Conservation (phyloP, 1,140 invertebrate genomes). For the Pogonomyrmex californicus region DNA sequence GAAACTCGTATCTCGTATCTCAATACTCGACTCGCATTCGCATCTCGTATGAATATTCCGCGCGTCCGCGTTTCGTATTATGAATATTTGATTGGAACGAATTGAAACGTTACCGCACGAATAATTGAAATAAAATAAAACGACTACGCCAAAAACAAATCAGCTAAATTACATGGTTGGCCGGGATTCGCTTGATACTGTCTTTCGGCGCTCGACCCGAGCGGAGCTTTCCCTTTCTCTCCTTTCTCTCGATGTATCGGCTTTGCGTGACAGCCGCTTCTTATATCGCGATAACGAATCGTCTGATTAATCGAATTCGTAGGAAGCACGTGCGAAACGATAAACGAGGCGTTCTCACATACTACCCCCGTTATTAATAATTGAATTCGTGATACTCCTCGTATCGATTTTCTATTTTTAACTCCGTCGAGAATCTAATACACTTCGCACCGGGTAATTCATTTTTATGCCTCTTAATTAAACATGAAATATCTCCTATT, state of each 20-base stretch:
- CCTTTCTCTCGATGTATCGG: background rate
- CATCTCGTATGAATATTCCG: constrained; percentile 54
- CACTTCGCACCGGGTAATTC: constrained; percentile 23
- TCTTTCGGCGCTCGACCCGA: background rate
- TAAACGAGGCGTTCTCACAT: constrained; percentile 28
- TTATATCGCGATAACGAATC: constrained; percentile 37
- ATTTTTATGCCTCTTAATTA: constrained; percentile 44
- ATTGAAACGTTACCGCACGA: constrained; percentile 56
- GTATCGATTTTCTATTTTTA: constrained; percentile 45
- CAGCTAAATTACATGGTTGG: constrained; percentile 41
- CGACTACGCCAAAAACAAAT: constrained; percentile 44
- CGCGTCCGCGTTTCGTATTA: constrained; percentile 35
- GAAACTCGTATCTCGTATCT: constrained; percentile 54
- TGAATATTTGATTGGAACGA: constrained; percentile 58
- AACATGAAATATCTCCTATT: background rate
- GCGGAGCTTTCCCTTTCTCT: background rate
- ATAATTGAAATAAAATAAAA: constrained; percentile 52
- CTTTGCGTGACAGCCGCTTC: constrained; percentile 9
- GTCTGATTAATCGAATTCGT: constrained; percentile 47
- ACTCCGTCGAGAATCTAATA: constrained; percentile 17
- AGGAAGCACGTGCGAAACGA: constrained; percentile 25
- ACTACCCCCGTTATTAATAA: constrained; percentile 24
- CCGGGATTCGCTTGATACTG: constrained; percentile 6
- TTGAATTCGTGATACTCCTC: constrained; percentile 46
- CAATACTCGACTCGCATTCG: constrained; percentile 43